Evolutionary conservation across 92 coral and sea anemone genomes (phyloP).

Genomic region (Porites rus): DNA sequence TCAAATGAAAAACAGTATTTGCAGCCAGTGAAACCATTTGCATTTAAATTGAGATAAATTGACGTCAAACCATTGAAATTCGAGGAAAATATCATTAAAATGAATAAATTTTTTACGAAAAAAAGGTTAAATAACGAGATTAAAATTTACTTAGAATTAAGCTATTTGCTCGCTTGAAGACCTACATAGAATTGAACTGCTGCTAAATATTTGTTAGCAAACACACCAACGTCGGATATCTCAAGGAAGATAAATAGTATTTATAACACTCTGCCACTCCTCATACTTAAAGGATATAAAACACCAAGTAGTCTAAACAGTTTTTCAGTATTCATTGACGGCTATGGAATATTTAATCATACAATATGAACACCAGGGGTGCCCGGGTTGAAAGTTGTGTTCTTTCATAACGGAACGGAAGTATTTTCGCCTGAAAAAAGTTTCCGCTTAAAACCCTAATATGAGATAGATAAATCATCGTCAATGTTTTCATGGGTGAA

Average conservation of each 20-base stretch:
- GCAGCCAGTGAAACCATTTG: neutral
- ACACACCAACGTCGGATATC: neutral
- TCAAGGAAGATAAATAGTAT: neutral
- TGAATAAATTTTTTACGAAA: neutral
- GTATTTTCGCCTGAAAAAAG: neutral
- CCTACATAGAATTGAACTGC: neutral
- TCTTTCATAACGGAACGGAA: neutral
- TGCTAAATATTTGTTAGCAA: neutral
- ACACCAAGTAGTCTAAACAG: neutral
- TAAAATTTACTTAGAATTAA: neutral
- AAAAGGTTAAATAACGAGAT: neutral
- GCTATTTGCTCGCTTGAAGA: neutral
- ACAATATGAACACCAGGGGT: neutral
- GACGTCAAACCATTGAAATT: slow-evolving; percentile 15
- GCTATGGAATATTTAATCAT: slow-evolving; percentile 7
- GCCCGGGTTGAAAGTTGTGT: neutral
- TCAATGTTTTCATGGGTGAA: neutral
- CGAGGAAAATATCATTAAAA: neutral
- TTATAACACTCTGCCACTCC: neutral
- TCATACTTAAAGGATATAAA: neutral
- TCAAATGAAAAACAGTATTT: neutral
- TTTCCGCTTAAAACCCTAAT: neutral
- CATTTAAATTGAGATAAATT: neutral
- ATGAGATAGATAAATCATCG: neutral
- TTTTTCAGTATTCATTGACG: neutral